Percentiles rank a stretch among this genome's conserved stretches.
These are phyloP conservation scores for Anodontia alba DNA, from an alignment of 2,888 invertebrate genomes.

Conservation along the genomic window DNA sequence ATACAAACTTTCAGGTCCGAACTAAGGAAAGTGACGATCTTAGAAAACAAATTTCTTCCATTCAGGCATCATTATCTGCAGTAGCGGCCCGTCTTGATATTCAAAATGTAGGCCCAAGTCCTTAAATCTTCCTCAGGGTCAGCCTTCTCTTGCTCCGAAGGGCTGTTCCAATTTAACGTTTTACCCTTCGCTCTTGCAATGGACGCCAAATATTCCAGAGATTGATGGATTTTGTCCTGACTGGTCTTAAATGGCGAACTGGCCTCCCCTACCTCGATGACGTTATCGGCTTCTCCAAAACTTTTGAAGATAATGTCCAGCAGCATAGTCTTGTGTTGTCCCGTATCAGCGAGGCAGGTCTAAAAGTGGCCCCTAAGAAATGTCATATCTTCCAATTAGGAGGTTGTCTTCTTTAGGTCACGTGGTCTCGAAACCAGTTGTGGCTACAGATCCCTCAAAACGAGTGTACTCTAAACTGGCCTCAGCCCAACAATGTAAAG, in stretches of 20 bases:
- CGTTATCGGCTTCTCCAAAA: not conserved
- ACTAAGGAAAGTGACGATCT: too few relatives aligned
- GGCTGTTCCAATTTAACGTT: not conserved
- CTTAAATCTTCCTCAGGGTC: not conserved
- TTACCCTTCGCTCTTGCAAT: not conserved
- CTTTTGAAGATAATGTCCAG: slow-evolving; percentile 11
- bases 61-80: not conserved
- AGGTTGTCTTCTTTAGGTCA: too few relatives aligned
- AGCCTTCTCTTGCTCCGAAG: not conserved
- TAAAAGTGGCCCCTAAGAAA: too few relatives aligned
- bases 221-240: not conserved
- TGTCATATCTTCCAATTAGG: too few relatives aligned
- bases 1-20: too few relatives aligned
- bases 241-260: not conserved
- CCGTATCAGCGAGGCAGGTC: too few relatives aligned
- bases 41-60: not conserved
- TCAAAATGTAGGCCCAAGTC: not conserved
- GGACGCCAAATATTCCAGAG: not conserved
- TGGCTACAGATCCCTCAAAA: too few relatives aligned
- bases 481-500: too few relatives aligned
- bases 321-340: too few relatives aligned
- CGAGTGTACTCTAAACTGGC: too few relatives aligned
- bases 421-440: too few relatives aligned
- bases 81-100: not conserved
- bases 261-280: slow-evolving; percentile 9